These are phyloP conservation scores for Drosophila macrospina DNA, from an alignment of 2,888 invertebrate genomes.

Conservation along the genomic window DNA sequence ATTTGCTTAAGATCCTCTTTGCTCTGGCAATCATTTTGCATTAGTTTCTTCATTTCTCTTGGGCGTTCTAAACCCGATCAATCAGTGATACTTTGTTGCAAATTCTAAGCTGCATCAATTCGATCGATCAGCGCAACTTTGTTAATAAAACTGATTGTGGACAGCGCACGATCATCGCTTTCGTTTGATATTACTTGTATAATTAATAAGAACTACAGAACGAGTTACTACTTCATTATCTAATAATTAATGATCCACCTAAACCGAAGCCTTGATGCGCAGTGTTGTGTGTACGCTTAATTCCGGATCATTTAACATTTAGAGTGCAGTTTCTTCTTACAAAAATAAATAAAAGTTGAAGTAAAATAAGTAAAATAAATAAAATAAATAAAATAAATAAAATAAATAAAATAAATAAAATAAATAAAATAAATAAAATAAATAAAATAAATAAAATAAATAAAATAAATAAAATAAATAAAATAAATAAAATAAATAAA, in stretches of 20 bases:
- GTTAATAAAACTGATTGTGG: constrained; percentile 28
- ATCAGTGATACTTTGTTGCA: constrained; percentile 7
- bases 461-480: no score
- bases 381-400: no score
- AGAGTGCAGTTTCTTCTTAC: neutral
- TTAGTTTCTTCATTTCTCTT: neutral
- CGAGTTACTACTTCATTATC: neutral
- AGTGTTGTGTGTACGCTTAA: no score
- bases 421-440: no score
- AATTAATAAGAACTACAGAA: constrained; percentile 38
- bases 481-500: no score
- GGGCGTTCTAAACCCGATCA: neutral
- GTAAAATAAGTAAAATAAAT: no score
- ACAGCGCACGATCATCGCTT: constrained; percentile 9
- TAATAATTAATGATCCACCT: neutral
- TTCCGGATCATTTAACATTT: constrained; percentile 15
- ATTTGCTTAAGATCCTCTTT: neutral
- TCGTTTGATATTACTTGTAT: constrained; percentile 26
- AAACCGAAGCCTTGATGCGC: neutral
- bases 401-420: no score
- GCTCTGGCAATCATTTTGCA: neutral
- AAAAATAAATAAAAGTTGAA: no score
- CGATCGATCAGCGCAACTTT: constrained; percentile 29
- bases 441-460: no score
- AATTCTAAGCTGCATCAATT: neutral